Base-by-base conservation (phyloP, 1,140 invertebrate genomes). In the Zophobas morio region DNA sequence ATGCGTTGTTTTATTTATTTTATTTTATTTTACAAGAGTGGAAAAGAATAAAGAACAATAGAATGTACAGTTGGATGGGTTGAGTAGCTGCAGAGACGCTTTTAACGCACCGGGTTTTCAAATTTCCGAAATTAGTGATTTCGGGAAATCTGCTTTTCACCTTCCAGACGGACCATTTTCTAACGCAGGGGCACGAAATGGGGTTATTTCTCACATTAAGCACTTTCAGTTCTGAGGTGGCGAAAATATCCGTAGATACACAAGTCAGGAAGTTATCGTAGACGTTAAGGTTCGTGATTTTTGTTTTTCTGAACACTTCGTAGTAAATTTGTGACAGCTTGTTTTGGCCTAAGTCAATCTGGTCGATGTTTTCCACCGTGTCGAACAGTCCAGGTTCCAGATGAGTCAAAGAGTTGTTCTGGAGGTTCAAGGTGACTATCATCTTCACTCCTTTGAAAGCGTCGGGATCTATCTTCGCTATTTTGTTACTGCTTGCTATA, bases 351-450 rank as follows among this genome's bases (percentile, higher is more conserved):
- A 66, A 47, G 6, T 66, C 6, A 32, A 66, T 34, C 3, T 5
- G n/a, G 32, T 66, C 37, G 37, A 66, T 66, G 2, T 20, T 4
- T 42, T 66, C 8, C 39, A 42, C 39, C 1, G n/a, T 32, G 33
- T 66, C 60, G 20, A 66, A 66, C n/a, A 66, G n/a, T 42, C 60
- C 39, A 32, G 60, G 60, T 40, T 66, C 60, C 1, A 66, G 39
- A 20, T 33, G 42, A 0, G 37, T 42, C 60, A 66, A 46, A 1
- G 35, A 42, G 33, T 66, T 66, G 33, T 66, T 66, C 33, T 66
- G 60, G 1, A 66, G 20, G 8, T 42, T 40, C 37, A 66, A 6
- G 1, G 37, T 42, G 4, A 42, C n/a, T 20, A 42, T 36, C 6
- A 42, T 33, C 32, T 66, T 66, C 5, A 66, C 20, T 4, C 60